Evolutionary conservation across 2,113 vertebrate genomes (phyloP), one percentile per base, ranked within the genome.

Genomic region (Cnemophilus loriae): DNA sequence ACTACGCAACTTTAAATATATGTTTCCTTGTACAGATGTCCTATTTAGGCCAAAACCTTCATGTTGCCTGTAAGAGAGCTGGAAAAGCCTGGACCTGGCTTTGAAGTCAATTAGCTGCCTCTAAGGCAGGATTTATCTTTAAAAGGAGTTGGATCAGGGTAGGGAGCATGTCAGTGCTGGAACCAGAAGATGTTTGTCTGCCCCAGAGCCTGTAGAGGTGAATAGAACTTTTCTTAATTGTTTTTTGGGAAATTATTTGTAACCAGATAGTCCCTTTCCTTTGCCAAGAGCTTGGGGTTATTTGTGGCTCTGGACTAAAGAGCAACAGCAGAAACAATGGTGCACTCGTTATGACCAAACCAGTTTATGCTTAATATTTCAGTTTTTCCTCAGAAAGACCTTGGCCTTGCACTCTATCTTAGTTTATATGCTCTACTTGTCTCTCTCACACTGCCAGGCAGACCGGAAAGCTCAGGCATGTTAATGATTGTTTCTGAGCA

Each of bases 281-380:
- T 85, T 79, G 41, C 56, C 53, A 56, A 56, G 73, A 75, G 18
- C 13, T 32, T 69, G 32, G 30, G 33, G 17, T 7, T 65, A 52
- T 73, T 68, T 71, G 44, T 74, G 32, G 33, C 37, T 80, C 65
- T 82, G 41, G 16, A 63, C 11, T 91, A 63, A 49, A 52, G 75
- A 59, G 30, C 21, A 84, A 53, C 16, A 73, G 32, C 49, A 87
- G 37, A 76, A 94, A 67, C 17, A 87, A 26, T 37, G 42, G 41
- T n/a, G 18, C 5, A 7, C 8, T 47, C 24, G 0, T 46, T 46
- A 50, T 30, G 37, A 56, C n/a, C 2, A 4, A 30, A 14, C 5
- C 37, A 44, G 11, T 50, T 42, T 32, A 33, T 33, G n/a, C 21
- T 91, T 61, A 76, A 39, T 74, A n/a, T 90, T 92, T 74, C 33